Conservation (phyloP, 1,140 invertebrate genomes). For the Apis mellifera region DNA sequence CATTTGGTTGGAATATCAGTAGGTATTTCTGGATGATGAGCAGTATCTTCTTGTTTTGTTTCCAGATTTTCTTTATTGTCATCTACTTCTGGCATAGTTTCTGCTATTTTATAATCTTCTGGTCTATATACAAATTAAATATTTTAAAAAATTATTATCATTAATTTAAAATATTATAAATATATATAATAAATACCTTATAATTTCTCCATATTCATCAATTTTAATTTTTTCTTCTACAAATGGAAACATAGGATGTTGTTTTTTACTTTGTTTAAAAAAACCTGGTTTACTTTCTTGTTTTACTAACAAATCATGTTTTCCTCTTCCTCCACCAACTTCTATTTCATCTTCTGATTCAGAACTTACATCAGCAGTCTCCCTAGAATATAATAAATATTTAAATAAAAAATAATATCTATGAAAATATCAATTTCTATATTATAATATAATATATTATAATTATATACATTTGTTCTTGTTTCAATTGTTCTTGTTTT, state of each 20-base stretch:
- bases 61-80: slow-evolving; percentile 89
- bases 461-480: slow-evolving; percentile 78
- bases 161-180: background rate
- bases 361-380: slow-evolving; percentile 87
- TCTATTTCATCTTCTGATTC: slow-evolving; percentile 94
- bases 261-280: slow-evolving; percentile 96
- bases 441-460: background rate
- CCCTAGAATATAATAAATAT: slow-evolving; percentile 75
- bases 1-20: slow-evolving; percentile 95
- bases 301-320: slow-evolving; percentile 95
- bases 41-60: slow-evolving; percentile 83
- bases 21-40: slow-evolving; percentile 82
- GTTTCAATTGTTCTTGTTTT: slow-evolving; percentile 81
- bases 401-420: slow-evolving; percentile 12
- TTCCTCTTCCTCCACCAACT: slow-evolving; percentile 88
- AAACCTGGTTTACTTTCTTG: slow-evolving; percentile 89
- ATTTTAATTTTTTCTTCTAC: slow-evolving; percentile 95
- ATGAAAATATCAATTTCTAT: background rate
- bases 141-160: slow-evolving; percentile 29
- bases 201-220: slow-evolving; percentile 98
- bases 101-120: slow-evolving; percentile 93
- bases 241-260: slow-evolving; percentile 98
- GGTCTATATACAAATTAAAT: slow-evolving; percentile 81
- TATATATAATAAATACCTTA: slow-evolving; percentile 80
- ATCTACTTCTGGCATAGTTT: slow-evolving; percentile 84